Percentiles rank a stretch among this genome's conserved stretches.
Conservation (phyloP, 53 echinoderm and acorn worm species). For the Crossaster papposus region DNA sequence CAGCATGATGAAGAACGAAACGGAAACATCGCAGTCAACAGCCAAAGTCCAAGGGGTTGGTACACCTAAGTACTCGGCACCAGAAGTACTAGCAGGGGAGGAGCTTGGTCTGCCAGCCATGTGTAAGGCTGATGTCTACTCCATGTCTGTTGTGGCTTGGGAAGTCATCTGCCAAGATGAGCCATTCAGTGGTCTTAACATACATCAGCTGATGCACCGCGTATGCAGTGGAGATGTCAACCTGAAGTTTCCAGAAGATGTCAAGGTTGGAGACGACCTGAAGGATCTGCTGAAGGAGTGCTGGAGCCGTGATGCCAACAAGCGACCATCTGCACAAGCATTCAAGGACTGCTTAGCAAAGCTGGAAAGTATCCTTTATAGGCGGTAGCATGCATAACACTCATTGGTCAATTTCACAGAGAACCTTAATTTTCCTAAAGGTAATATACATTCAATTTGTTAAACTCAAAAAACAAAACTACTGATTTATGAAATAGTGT, state of each 20-base stretch:
- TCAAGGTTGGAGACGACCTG: constrained; percentile 28
- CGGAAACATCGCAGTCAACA: constrained; percentile 52
- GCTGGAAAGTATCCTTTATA: neutral
- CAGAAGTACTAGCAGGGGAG: constrained; percentile 62
- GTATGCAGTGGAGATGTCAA: constrained; percentile 11
- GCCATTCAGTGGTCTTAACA: constrained; percentile 41
- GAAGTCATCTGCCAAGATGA: constrained; percentile 62
- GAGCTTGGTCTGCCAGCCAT: constrained; percentile 42
- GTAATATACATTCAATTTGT: no score
- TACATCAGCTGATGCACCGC: constrained; percentile 42
- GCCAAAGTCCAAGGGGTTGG: constrained; percentile 46
- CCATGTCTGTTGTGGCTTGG: constrained; percentile 58
- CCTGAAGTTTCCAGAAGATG: constrained; percentile 41
- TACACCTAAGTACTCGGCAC: constrained; percentile 71
- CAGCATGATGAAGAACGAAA: constrained; percentile 64
- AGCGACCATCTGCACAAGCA: constrained; percentile 46
- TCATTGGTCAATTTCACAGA: no score
- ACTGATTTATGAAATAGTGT: no score
- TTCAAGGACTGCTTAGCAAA: constrained; percentile 19
- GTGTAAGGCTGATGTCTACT: constrained; percentile 71
- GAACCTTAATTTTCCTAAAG: no score
- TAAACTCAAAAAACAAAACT: no score
- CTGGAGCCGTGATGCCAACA: constrained; percentile 45
- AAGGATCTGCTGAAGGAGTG: constrained; percentile 44
- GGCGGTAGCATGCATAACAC: no score